Base-by-base conservation (phyloP, 2,113 vertebrate species). In the Nymphicus hollandicus region DNA sequence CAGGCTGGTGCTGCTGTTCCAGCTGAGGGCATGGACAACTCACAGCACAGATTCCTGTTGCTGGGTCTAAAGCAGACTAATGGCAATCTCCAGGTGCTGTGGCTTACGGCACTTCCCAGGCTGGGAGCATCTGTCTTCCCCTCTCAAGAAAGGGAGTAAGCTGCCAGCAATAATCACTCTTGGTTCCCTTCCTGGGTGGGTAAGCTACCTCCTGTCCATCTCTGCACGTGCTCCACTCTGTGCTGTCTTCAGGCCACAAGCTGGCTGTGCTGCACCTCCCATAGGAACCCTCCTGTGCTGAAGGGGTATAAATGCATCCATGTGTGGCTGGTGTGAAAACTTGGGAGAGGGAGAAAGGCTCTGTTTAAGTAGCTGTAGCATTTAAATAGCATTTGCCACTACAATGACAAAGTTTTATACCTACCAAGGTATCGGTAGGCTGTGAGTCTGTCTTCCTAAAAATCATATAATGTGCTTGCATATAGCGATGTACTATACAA, bases 211-310 rank as follows among this genome's bases (percentile, higher is more conserved):
- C 14, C 53, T n/a, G 37, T 23, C 37, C 1, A 0, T 70, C 23
- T 72, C 7, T 50, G 10, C 9, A 27, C 55, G 6, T 68, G 18
- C 14, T 13, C 4, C 0, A 0, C 55, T 71, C 68, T 4, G 0
- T 49, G 4, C 17, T 66, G 4, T 23, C 11, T 43, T 47, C 55
- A 72, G 50, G 33, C 41, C 11, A 4, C 2, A 3, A 14, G 69
- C 46, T 76, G 52, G 6, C 28, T 0, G 0, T 68, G 74, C 43
- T 23, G 15, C 5, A 3, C 43, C 33, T 82, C 39, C 66, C 28
- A 1, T 2, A 2, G 55, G 70, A 88, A 7, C 31, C 15, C 13
- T 72, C 13, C 24, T 37, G 7, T 69, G 44, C 58, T 77, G 58
- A 46, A 65, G 27, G 1, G 1, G 6, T 52, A 18, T 2, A 2